Evolutionary conservation across 2,888 invertebrate genomes (phyloP), one percentile per base, ranked within the genome.

Genomic region (Plutella xylostella): DNA sequence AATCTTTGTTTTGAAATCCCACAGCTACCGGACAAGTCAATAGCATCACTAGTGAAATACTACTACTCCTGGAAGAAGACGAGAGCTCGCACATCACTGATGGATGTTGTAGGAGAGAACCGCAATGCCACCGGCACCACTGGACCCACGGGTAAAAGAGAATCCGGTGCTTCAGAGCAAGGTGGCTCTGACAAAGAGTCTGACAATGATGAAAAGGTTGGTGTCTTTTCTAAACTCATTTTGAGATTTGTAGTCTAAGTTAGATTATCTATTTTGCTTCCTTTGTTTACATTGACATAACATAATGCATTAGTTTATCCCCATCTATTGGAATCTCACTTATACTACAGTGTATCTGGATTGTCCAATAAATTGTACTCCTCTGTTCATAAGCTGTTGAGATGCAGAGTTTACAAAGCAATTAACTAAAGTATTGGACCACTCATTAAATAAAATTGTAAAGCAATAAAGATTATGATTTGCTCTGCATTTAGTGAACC

Each of bases 31-130:
- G 98, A 98, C 70, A 98, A 98, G 84, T 93, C 96, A 40, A 97
- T 98, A 66, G 94, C 97, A 39, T 94, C 94, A 58, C 85, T 98
- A 61, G 97, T 98, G 1, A 97, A 97, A 76, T 97, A 97, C 72
- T 98, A 98, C 76, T 98, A 98, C 72, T 94, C 96, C 61, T 98
- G 98, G 98, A 98, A 98, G 75, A 98, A 98, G 72, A 95, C 96
- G 18, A 85, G 96, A 57, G 92, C 94, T 60, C 89, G 96, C 47
- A 94, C 93, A 45, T 97, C 97, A 61, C 85, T 97, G 30, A 97
- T 98, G 94, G 98, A 98, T 79, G 79, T 73, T 15, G 89, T 92
- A 18, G 90, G 93, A 57, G 92, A 92, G 57, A 89, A 89, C 34
- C 89, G 93, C 37, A 93, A 92, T 57, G 89, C 91, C 49, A 87